These are phyloP conservation scores for Tapirus indicus DNA, from an alignment of 2,797 vertebrate genomes.

Conservation along the genomic window DNA sequence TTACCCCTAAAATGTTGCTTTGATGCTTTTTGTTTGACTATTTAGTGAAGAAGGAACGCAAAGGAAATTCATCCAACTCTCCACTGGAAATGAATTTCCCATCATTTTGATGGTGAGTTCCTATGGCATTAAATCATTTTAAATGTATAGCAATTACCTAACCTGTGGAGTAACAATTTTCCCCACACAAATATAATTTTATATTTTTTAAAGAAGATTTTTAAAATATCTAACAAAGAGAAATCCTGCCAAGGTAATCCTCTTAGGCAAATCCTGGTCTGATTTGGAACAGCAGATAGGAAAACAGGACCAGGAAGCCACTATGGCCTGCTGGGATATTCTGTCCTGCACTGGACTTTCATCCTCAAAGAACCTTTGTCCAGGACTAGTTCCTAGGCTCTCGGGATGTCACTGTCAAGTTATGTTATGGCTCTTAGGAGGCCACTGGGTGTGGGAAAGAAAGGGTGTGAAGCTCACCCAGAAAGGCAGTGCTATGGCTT, in stretches of 20 bases:
- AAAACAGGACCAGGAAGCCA: conserved; percentile 19
- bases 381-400: not conserved
- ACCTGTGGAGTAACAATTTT: conserved; percentile 66
- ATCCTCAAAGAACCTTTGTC: not conserved
- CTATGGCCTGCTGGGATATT: not conserved
- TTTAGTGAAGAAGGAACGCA: conserved; percentile 8
- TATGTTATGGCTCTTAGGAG: not conserved
- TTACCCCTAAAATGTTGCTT: conserved; percentile 6
- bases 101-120: conserved; percentile 45
- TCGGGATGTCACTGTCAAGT: not conserved
- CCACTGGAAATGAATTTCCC: not conserved
- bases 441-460: not conserved
- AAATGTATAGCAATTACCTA: conserved; percentile 58
- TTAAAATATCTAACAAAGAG: conserved; percentile 66
- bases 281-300: conserved; percentile 18
- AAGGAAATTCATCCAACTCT: conserved; percentile 5
- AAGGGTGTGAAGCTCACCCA: not conserved
- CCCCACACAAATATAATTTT: conserved; percentile 66
- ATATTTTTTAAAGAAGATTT: conserved; percentile 70
- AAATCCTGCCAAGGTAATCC: conserved; percentile 69
- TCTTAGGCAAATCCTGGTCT: conserved; percentile 72
- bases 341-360: not conserved
- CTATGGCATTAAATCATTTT: conserved; percentile 49
- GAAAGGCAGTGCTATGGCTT: not conserved
- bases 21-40: conserved; percentile 31